Evolutionary conservation across 2,888 invertebrate species (phyloP).

Genomic region (Lithophane leautieri): DNA sequence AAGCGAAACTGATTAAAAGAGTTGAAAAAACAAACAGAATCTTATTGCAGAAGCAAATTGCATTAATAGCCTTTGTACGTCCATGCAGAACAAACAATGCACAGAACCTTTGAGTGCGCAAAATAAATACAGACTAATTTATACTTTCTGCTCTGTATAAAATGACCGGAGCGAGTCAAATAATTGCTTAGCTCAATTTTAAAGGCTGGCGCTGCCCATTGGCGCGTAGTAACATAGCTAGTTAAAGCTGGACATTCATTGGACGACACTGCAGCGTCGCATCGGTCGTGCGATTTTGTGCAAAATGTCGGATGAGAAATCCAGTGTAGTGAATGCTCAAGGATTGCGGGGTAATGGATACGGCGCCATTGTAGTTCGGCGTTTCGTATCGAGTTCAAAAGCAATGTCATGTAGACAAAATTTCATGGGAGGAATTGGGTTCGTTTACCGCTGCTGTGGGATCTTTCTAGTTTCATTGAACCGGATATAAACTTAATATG

Average conservation of each 20-base stretch:
- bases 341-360: conserved; percentile 58
- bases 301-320: conserved; percentile 53
- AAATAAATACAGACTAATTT: conserved; percentile 59
- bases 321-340: conserved; percentile 56
- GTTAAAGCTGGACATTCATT: conserved; percentile 57
- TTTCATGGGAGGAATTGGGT: conserved; percentile 27
- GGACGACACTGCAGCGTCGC: conserved; percentile 37
- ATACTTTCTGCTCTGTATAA: conserved; percentile 47
- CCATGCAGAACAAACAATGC: conserved; percentile 50
- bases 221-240: conserved; percentile 43
- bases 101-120: conserved; percentile 48
- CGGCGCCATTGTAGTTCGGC: conserved; percentile 46
- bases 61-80: conserved; percentile 56
- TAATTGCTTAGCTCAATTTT: conserved; percentile 68
- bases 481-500: conserved; percentile 1
- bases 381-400: conserved; percentile 40
- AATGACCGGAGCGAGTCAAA: conserved; percentile 61
- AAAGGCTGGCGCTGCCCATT: conserved; percentile 56
- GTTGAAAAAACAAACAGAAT: conserved; percentile 21
- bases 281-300: conserved; percentile 44
- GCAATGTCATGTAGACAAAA: conserved; percentile 44
- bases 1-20: conserved; percentile 14
- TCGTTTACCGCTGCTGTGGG: conserved; percentile 2
- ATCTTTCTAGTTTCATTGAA: conserved; percentile 30
- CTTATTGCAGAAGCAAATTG: conserved; percentile 36